phyloP scores from a whole-genome alignment of 2,888 invertebrate genomes.

The Eustalomyia histrio region DNA sequence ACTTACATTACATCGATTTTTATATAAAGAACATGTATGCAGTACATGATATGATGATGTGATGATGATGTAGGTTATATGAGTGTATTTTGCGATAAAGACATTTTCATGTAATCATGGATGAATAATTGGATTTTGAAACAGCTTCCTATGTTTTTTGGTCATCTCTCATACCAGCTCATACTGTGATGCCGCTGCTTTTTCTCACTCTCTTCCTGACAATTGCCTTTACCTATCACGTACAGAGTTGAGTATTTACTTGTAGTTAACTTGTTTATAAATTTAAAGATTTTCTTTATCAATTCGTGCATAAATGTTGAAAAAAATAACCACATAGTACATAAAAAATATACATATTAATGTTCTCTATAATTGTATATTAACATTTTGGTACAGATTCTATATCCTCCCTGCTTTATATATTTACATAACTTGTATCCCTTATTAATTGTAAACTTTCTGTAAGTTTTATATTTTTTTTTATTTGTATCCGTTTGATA shows the following conservation, averaged over 20 bases:
- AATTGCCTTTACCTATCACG: not conserved
- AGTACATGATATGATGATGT: not conserved
- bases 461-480: too few relatives aligned
- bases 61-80: conserved; percentile 30
- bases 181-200: not conserved
- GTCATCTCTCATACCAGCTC: not conserved
- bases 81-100: conserved; percentile 68
- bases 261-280: conserved; percentile 21
- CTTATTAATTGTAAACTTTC: too few relatives aligned
- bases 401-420: too few relatives aligned
- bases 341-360: not conserved
- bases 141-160: conserved; percentile 49
- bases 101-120: conserved; percentile 71
- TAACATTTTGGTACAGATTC: too few relatives aligned
- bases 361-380: too few relatives aligned
- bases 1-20: too few relatives aligned
- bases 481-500: too few relatives aligned
- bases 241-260: not conserved
- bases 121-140: conserved; percentile 71
- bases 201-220: not conserved
- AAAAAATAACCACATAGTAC: not conserved
- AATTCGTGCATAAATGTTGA: conserved; percentile 57
- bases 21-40: too few relatives aligned
- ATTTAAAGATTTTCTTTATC: conserved; percentile 35
- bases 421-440: too few relatives aligned